Evolutionary conservation across 1,140 invertebrate genomes (phyloP), one percentile per base, ranked within the genome.

Genomic region (Microplitis demolitor): DNA sequence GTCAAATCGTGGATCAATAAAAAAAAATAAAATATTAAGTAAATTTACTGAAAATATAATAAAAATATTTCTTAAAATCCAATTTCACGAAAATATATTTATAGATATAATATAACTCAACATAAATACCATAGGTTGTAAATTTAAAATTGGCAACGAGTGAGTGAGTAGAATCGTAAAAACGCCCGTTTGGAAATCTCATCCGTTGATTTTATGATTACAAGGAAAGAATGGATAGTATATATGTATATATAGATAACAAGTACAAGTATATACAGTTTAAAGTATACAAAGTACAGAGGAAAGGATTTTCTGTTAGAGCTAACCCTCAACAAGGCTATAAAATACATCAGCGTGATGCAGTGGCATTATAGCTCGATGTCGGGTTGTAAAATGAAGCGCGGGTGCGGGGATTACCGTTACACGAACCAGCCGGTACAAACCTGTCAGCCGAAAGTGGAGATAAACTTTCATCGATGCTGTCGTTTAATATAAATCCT

Each of bases 151-250:
- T 16, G 4, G 24, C 37, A 14, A 66, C 13, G 34, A 31, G 24
- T 39, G 37, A 50, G 58, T 33, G 58, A 66, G 61, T 50, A 39
- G 37, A 66, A 66, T 66, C 39, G 16, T 50, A 66, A 50, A 66
- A 66, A 39, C 37, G 45, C 39, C 58, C 13, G 14, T n/a, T 37
- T 11, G 63, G 14, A 66, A 39, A 66, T 16, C 39, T 39, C 37
- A 37, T 50, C 4, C 5, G 33, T n/a, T 35, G 63, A 66, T 66
- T 66, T 66, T 66, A 66, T 24, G 63, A 66, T 45, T 66, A 51
- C 63, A 66, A 45, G 63, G 16, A 50, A 50, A n/a, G 14, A 66
- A n/a, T 13, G 33, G 63, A 66, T 37, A 11, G 58, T 31, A 35
- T 37, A 24, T 9, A 39, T 8, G 16, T 66, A 24, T 24, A 66